phyloP scores from a whole-genome alignment of 37 sponge, comb jelly and placozoan species.

The Axinella damicornis region DNA sequence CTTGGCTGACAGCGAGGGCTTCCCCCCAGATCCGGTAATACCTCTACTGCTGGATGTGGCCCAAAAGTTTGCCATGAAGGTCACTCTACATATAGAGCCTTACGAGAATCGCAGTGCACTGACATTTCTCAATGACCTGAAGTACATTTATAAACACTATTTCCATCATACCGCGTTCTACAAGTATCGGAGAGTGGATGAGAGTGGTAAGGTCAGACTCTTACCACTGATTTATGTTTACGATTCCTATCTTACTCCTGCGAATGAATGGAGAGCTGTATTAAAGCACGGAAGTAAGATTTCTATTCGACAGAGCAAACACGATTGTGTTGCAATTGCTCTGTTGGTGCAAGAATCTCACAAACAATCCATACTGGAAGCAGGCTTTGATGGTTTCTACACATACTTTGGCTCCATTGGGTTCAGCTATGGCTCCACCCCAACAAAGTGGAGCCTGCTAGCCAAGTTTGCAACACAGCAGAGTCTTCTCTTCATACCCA shows the following conservation, averaged over 20 bases:
- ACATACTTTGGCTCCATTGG: conserved; percentile 87
- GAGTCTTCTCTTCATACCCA: conserved; percentile 83
- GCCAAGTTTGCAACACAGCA: conserved; percentile 45
- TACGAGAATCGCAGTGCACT: conserved; percentile 64
- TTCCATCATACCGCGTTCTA: conserved; percentile 80
- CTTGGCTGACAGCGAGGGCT: conserved; percentile 70
- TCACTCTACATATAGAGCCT: conserved; percentile 88
- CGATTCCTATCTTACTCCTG: conserved; percentile 75
- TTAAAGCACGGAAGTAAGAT: conserved; percentile 31
- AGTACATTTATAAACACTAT: conserved; percentile 74
- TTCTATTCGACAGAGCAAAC: conserved; percentile 70
- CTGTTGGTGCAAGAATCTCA: conserved; percentile 61
- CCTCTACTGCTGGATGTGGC: conserved; percentile 72
- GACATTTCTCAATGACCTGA: conserved; percentile 57
- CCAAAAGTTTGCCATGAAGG: conserved; percentile 54
- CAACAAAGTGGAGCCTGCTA: conserved; percentile 64
- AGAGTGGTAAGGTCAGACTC: not conserved
- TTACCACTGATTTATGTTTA: conserved; percentile 83
- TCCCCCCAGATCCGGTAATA: conserved; percentile 62
- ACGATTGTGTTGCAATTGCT: conserved; percentile 61
- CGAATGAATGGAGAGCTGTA: conserved; percentile 72
- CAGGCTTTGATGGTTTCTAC: conserved; percentile 92
- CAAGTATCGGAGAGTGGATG: not conserved
- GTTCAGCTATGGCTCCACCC: conserved; percentile 84
- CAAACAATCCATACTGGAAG: conserved; percentile 22